Percentiles rank a stretch among this genome's conserved stretches.
phyloP scores from a whole-genome alignment of 2,113 vertebrate genomes.

The Shinisaurus crocodilurus region DNA sequence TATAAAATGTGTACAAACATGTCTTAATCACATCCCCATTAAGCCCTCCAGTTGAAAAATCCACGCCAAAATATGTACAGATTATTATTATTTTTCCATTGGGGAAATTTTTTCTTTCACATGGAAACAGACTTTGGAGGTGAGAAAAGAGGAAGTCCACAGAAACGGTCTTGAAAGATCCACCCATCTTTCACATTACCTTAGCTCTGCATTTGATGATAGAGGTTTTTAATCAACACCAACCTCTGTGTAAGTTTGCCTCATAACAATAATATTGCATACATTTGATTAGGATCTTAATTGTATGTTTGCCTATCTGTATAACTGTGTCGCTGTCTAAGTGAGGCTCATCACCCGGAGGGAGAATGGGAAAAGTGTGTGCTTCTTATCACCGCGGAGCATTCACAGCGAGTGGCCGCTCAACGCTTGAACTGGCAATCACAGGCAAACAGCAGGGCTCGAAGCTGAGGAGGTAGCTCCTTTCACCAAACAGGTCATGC shows the following conservation, averaged over 20 bases:
- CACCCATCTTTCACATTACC: background rate
- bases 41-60: too few relatives aligned
- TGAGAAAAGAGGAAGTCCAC: too few relatives aligned
- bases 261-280: constrained; percentile 41
- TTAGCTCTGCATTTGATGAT: constrained; percentile 40
- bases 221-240: constrained; percentile 41
- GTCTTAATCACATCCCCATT: too few relatives aligned
- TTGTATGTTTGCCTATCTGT: constrained; percentile 35
- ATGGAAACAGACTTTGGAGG: too few relatives aligned
- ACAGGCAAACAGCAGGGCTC: background rate
- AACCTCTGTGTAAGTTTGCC: constrained; percentile 27
- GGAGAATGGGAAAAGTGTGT: constrained; percentile 14
- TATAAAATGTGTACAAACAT: too few relatives aligned
- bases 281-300: constrained; percentile 59
- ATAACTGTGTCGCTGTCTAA: background rate
- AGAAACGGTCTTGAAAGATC: too few relatives aligned
- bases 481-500: background rate
- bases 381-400: background rate
- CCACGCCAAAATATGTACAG: too few relatives aligned
- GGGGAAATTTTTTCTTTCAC: too few relatives aligned
- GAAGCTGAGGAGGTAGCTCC: background rate
- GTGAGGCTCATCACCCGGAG: constrained; percentile 21
- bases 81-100: too few relatives aligned
- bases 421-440: background rate
- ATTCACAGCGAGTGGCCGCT: background rate